phyloP scores from a whole-genome alignment of 2,888 invertebrate genomes.

The Hoplodrina blanda region DNA sequence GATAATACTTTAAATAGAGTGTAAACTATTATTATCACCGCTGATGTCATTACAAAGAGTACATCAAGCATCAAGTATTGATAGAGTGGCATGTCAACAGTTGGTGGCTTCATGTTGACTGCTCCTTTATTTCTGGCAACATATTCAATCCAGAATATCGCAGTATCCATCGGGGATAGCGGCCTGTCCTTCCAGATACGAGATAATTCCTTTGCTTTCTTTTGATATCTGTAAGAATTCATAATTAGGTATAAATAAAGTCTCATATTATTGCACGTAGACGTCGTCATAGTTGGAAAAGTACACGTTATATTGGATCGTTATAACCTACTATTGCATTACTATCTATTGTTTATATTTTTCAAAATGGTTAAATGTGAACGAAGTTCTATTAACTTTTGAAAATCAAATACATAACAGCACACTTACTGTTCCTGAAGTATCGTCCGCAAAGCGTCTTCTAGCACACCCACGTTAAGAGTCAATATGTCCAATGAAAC shows the following conservation, averaged over 20 bases:
- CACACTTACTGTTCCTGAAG: slow-evolving; percentile 58
- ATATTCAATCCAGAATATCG: too few relatives aligned
- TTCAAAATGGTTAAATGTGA: too few relatives aligned
- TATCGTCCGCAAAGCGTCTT: slow-evolving; percentile 53
- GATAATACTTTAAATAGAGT: slow-evolving; percentile 15
- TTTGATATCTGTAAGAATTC: slow-evolving; percentile 57
- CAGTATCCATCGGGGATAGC: too few relatives aligned
- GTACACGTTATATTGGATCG: background rate
- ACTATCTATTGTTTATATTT: background rate
- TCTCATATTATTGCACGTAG: background rate
- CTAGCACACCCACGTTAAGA: slow-evolving; percentile 44
- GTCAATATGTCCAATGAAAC: slow-evolving; percentile 57
- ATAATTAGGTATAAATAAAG: background rate
- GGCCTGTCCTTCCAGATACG: too few relatives aligned
- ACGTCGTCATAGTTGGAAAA: background rate
- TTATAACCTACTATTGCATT: background rate
- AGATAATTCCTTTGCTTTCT: slow-evolving; percentile 62
- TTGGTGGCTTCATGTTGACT: too few relatives aligned
- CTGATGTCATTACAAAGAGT: slow-evolving; percentile 11
- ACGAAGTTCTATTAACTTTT: too few relatives aligned
- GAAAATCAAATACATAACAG: too few relatives aligned
- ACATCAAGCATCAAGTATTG: slow-evolving; percentile 60
- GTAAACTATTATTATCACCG: slow-evolving; percentile 9
- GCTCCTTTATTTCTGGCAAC: too few relatives aligned
- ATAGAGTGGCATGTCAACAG: slow-evolving; percentile 22